Evolutionary conservation across 2,113 vertebrate genomes (phyloP), one percentile per base, ranked within the genome.

Genomic region (Oreochromis niloticus): DNA sequence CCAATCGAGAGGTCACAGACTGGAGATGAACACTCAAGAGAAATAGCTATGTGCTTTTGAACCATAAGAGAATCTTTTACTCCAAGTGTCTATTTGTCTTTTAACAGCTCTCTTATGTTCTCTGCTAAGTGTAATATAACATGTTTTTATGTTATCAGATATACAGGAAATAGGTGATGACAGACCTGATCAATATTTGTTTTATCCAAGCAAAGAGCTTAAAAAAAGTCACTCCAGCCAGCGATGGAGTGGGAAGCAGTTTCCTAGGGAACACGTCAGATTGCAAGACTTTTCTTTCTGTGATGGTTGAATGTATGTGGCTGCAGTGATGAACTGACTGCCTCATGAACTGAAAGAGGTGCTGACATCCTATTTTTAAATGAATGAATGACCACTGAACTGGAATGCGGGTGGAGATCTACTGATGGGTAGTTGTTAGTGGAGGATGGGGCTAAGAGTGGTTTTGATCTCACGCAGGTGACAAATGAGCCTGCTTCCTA

Each of bases 181-280:
- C 61, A 30, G 61, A 81, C 43, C 22, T 41, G 3, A 87, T 63
- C 32, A 59, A 73, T 22, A 85, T 85, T 82, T 63, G 7, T 88
- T 88, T 82, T 73, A 66, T 68, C 39, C 63, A 80, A 86, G 78
- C 80, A 90, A 73, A 84, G 16, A 56, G 9, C 24, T 32, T 68
- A 50, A 63, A 48, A 43, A 41, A 78, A 68, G 19, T 50, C 27
- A 57, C 43, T 48, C 55, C 43, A 56, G 80, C 34, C 61, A 78
- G 48, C 75, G 17, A 41, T 30, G 36, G 81, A 86, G 87, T 89
- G 85, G 84, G 87, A 92, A 91, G 88, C 86, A 41, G 93, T 89
- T 94, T 94, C 90, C 91, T 86, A 83, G 88, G 91, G 81, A 94
- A 93, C 92, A 16, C 34, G 75, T 87, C 82, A 88, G 89, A 87